These are phyloP conservation scores for Peromyscus californicus DNA, from an alignment of 2,113 vertebrate species.

Conservation along the genomic window DNA sequence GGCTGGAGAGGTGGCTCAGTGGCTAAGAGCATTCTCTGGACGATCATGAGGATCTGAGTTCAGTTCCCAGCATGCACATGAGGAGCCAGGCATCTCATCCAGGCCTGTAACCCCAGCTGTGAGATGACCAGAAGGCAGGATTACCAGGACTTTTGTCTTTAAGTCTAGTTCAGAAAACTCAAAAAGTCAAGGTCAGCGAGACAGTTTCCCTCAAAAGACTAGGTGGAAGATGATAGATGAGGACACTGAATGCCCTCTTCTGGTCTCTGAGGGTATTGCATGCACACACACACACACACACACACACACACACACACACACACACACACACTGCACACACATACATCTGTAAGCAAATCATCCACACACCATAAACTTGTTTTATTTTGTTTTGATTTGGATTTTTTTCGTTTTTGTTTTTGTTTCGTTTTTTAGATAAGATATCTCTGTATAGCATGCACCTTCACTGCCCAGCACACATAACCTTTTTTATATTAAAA, in stretches of 20 bases:
- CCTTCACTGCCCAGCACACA: not conserved
- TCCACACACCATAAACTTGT: not conserved
- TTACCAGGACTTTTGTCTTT: not conserved
- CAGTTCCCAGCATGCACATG: not conserved
- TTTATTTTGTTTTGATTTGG: not conserved
- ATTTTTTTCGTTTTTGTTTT: no score
- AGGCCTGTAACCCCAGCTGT: not conserved
- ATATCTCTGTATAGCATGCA: not conserved
- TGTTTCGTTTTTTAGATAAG: not conserved
- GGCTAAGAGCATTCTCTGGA: not conserved
- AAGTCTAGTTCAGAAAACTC: not conserved
- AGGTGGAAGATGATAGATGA: not conserved
- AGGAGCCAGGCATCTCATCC: not conserved
- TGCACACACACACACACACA: no score
- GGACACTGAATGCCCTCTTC: not conserved
- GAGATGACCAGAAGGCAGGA: not conserved
- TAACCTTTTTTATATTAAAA: not conserved
- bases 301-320: not conserved
- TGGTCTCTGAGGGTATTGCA: not conserved
- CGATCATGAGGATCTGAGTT: not conserved
- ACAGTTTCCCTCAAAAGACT: not conserved
- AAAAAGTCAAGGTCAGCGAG: no score
- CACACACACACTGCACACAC: no score
- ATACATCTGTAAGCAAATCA: not conserved
- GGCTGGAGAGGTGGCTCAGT: no score